These are phyloP conservation scores for Synergus itoensis DNA, from an alignment of 2,888 invertebrate genomes.

Conservation along the genomic window DNA sequence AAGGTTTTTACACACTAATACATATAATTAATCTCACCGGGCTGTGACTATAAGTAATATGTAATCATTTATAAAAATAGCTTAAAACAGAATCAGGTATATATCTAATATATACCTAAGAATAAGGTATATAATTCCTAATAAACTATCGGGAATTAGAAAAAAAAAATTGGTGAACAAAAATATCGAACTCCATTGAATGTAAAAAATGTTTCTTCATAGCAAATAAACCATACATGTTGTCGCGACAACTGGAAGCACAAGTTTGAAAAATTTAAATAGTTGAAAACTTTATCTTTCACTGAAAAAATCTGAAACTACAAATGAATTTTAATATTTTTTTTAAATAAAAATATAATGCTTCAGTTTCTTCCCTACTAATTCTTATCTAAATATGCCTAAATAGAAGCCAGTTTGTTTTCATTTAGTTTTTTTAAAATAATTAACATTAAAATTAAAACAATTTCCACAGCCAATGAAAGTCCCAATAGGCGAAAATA, in stretches of 20 bases:
- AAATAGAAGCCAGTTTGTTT: background rate
- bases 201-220: background rate
- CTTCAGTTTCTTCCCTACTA: background rate
- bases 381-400: background rate
- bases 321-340: background rate
- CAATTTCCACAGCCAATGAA: background rate
- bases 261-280: background rate
- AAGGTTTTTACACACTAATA: background rate
- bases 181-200: background rate
- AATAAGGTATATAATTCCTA: background rate
- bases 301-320: background rate
- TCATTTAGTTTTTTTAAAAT: background rate
- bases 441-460: background rate
- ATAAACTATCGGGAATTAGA: background rate
- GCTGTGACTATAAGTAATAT: slow-evolving; percentile 10
- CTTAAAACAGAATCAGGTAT: slow-evolving; percentile 4
- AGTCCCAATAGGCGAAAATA: background rate
- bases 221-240: background rate
- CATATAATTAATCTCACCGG: slow-evolving; percentile 16
- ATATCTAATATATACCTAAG: background rate
- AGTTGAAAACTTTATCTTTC: background rate
- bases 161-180: background rate
- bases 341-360: background rate
- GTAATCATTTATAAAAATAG: slow-evolving; percentile 27
- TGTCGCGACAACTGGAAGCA: background rate